Evolutionary conservation across 2,797 vertebrate genomes (phyloP).

Genomic region (Tolypeutes matacus): DNA sequence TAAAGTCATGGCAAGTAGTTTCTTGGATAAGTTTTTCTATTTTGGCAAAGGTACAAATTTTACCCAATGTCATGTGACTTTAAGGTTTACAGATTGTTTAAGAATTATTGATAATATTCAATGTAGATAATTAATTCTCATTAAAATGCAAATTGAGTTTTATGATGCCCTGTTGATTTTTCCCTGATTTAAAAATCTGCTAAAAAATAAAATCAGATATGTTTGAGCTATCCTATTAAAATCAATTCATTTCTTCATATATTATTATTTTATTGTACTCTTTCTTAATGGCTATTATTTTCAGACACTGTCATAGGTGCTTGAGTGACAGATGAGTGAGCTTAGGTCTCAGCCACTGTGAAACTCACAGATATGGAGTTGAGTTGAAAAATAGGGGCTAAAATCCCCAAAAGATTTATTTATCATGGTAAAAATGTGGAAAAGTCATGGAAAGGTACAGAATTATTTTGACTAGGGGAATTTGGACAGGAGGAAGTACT

Average conservation of each 20-base stretch:
- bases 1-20: not conserved
- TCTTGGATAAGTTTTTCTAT: not conserved
- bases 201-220: not conserved
- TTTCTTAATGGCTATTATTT: not conserved
- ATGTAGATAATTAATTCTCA: not conserved
- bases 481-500: not conserved
- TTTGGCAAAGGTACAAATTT: not conserved
- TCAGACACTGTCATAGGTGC: not conserved
- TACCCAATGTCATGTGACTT: too few relatives aligned
- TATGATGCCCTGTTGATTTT: not conserved
- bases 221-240: not conserved
- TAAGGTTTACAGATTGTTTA: not conserved
- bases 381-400: not conserved
- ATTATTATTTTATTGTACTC: not conserved
- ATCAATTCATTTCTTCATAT: not conserved
- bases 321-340: not conserved
- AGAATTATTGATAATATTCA: conserved; percentile 45
- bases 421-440: not conserved
- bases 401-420: not conserved
- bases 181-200: not conserved
- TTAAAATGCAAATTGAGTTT: not conserved
- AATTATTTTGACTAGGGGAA: not conserved
- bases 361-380: not conserved
- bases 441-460: not conserved
- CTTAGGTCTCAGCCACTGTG: not conserved